Evolutionary conservation across 2,888 invertebrate species (phyloP).

Genomic region (Disparrhopalites patrizii): DNA sequence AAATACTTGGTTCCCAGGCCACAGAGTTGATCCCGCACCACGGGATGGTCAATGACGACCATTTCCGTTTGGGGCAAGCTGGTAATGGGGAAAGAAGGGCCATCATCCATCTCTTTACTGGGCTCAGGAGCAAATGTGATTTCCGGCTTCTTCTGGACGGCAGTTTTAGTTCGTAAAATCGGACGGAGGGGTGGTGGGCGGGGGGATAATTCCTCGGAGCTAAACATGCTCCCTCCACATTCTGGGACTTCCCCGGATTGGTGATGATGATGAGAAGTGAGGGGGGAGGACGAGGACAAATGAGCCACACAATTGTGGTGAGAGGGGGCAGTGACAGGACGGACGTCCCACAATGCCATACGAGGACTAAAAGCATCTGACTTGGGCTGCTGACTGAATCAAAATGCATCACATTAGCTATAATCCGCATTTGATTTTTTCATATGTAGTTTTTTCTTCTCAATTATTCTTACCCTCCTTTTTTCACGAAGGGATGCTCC

Average conservation of each 20-base stretch:
- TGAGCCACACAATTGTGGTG: too few species aligned
- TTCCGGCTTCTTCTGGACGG: neutral
- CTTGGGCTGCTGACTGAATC: neutral
- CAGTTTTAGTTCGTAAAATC: constrained; percentile 8
- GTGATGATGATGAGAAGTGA: neutral
- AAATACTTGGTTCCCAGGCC: neutral
- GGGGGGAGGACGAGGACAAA: too few species aligned
- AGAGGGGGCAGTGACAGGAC: constrained; percentile 16
- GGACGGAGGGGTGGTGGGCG: neutral
- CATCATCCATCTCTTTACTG: neutral
- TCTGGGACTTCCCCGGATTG: too few species aligned
- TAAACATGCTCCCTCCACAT: too few species aligned
- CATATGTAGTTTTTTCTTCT: too few species aligned
- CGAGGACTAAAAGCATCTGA: neutral
- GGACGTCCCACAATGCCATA: constrained; percentile 19
- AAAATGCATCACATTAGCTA: too few species aligned
- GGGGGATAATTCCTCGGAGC: too few species aligned
- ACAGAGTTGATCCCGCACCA: neutral
- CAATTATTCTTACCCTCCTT: constrained; percentile 12
- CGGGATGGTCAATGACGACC: neutral
- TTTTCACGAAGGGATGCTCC: constrained; percentile 28
- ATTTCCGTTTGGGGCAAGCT: neutral
- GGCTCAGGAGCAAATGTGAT: neutral
- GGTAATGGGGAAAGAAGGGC: neutral
- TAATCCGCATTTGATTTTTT: too few species aligned